Evolutionary conservation across 1,140 invertebrate genomes (phyloP), one percentile per base, ranked within the genome.

Genomic region (Cyclina sinensis): DNA sequence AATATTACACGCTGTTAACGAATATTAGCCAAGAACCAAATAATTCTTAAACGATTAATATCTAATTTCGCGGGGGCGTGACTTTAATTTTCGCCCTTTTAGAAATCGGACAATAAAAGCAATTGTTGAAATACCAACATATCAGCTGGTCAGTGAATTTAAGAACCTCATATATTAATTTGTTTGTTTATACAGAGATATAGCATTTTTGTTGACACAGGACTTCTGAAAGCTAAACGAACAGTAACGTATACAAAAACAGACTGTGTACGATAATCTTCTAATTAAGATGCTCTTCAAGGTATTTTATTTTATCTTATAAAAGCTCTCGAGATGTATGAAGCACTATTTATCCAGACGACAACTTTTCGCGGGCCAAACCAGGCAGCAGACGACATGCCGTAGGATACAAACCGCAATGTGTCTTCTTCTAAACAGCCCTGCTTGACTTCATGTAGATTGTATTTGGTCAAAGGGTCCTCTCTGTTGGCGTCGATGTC

Each of bases 361-460:
- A 4, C n/a, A 14, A 37, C 65, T 35, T 70, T 2, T 37, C 35
- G 65, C 32, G 21, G 32, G 21, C 32, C 65, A 70, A 78, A 54
- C 48, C 74, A 54, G 12, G 74, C 43, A 78, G 74, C 74, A 78
- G 74, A 78, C 74, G 74, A 78, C 48, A 78, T 54, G 32, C 74
- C 74, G 18, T 0, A 30, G 48, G 74, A 78, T 51, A 78, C 27
- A 54, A 78, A 48, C 46, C 48, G 35, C 46, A 78, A 35, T n/a
- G 74, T n/a, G 74, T 35, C 30, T 54, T 9, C 43, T n/a, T 78
- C 30, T 51, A 48, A 30, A 18, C 48, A 0, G 16, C 74, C 30
- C 74, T 37, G 46, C 74, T 57, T 43, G 74, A 78, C 43, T 43
- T 48, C 74, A 16, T 78, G 27, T 78, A 39, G n/a, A 78, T 78